Conservation (phyloP, 2,888 invertebrate species). For the Craniophora ligustri region DNA sequence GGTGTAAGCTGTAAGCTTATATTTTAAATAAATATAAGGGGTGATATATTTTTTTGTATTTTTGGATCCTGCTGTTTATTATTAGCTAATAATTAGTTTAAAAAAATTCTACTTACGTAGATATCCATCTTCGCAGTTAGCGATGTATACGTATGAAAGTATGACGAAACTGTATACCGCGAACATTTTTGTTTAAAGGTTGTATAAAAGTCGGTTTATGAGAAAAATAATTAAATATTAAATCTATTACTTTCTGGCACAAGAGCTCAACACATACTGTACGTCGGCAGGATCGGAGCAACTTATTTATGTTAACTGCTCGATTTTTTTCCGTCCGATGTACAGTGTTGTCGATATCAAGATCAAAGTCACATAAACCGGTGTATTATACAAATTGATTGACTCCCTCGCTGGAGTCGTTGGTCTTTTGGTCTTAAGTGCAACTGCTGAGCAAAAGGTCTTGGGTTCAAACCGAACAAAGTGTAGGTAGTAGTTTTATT, state of each 20-base stretch:
- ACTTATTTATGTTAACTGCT: slow-evolving; percentile 70
- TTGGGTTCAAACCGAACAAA: too few species aligned
- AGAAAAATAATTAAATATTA: slow-evolving; percentile 19
- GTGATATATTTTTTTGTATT: too few species aligned
- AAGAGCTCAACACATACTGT: slow-evolving; percentile 74
- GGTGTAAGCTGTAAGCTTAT: too few species aligned
- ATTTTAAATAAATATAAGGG: too few species aligned
- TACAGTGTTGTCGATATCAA: slow-evolving; percentile 39
- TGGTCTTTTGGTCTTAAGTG: too few species aligned
- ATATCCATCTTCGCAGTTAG: slow-evolving; percentile 61
- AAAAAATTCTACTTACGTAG: slow-evolving; percentile 80
- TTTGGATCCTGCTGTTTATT: too few species aligned
- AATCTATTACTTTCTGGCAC: slow-evolving; percentile 58
- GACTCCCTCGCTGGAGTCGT: too few species aligned
- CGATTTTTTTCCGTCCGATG: slow-evolving; percentile 49
- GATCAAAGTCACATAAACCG: too few species aligned
- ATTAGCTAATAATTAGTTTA: too few species aligned
- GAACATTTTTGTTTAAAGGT: slow-evolving; percentile 62
- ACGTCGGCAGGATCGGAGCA: slow-evolving; percentile 52
- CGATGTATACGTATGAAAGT: slow-evolving; percentile 58
- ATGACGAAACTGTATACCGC: slow-evolving; percentile 64
- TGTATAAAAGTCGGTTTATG: background rate
- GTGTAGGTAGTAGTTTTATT: too few species aligned
- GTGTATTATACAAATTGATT: too few species aligned
- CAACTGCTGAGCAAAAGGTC: too few species aligned